Base-by-base conservation (phyloP, 1,140 invertebrate species). In the Achroia grisella region DNA sequence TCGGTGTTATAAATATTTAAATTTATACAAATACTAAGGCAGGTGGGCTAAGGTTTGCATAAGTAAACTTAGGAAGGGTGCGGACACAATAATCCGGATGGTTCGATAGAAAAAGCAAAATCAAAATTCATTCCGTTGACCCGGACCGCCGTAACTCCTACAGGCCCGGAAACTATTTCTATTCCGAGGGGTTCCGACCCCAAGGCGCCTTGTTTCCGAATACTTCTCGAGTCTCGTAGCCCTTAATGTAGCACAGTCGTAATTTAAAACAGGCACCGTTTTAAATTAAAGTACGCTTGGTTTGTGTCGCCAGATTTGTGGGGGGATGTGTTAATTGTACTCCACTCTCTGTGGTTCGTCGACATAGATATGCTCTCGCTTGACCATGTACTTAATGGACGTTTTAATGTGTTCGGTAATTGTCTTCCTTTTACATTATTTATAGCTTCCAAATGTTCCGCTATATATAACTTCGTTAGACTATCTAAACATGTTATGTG, bases 81-180 rank as follows among this genome's bases (percentile, higher is more conserved):
- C 51, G 47, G 59, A 60, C 54, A 64, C 56, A 62, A 64, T 71
- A 62, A 56, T 64, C 67, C 58, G 52, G 36, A 35, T 52, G 35
- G 45, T 57, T 54, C 45, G 31, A 59, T 59, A 57, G 62, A 65
- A 69, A 79, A 75, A 70, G 62, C 59, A 67, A 74, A 79, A 76
- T 71, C 62, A 68, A 71, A 76, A 79, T 80, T 80, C 69, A 77
- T 75, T 71, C 61, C 56, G 52, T 48, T 73, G 70, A 70, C 65
- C 71, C 65, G 49, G 51, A 39, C 40, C 49, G 56, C 52, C 49
- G 65, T 70, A 71, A 75, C 71, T 69, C 59, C 56, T 56, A 39
- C 46, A 45, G 42, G 48, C 33, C 48, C 68, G 58, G 62, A 77
- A 76, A 73, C 75, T 77, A 77, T 77, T 79, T 73, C 71, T 62